Evolutionary conservation across 1,140 invertebrate genomes (phyloP).

Genomic region (Lysiphlebus fabarum): DNA sequence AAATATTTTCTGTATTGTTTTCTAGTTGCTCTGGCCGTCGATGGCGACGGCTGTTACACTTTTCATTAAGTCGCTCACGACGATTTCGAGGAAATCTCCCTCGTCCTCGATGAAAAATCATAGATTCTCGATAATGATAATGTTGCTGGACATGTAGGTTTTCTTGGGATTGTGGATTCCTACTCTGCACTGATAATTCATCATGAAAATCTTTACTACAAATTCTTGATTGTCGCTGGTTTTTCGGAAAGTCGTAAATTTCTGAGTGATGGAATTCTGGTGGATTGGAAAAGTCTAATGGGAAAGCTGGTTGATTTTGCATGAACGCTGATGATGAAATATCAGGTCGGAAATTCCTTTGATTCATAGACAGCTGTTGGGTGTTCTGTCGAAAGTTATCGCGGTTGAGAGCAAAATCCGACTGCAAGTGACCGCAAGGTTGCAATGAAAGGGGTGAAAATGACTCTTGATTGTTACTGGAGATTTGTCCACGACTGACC

Average conservation of each 20-base stretch:
- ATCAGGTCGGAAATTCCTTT: constrained; percentile 36
- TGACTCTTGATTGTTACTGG: constrained; percentile 33
- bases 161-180: constrained; percentile 33
- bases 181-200: too few relatives aligned
- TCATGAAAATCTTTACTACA: too few relatives aligned
- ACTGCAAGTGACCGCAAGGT: constrained; percentile 36
- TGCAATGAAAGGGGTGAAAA: constrained; percentile 38
- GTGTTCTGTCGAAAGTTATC: constrained; percentile 39
- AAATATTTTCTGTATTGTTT: constrained; percentile 24
- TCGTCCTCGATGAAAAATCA: constrained; percentile 36
- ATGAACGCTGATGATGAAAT: constrained; percentile 34
- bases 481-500: constrained; percentile 11
- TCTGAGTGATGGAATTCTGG: constrained; percentile 32
- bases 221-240: constrained; percentile 27
- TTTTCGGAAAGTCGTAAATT: constrained; percentile 45
- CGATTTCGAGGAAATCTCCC: constrained; percentile 36
- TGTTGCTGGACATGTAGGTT: constrained; percentile 25
- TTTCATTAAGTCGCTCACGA: constrained; percentile 39
- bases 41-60: constrained; percentile 37
- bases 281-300: constrained; percentile 34
- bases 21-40: constrained; percentile 28
- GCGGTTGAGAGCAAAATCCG: constrained; percentile 20
- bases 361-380: constrained; percentile 36
- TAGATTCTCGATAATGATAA: constrained; percentile 35
- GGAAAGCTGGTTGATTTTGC: constrained; percentile 27